Conservation (phyloP, 2,113 vertebrate genomes). For the Menidia beryllina region DNA sequence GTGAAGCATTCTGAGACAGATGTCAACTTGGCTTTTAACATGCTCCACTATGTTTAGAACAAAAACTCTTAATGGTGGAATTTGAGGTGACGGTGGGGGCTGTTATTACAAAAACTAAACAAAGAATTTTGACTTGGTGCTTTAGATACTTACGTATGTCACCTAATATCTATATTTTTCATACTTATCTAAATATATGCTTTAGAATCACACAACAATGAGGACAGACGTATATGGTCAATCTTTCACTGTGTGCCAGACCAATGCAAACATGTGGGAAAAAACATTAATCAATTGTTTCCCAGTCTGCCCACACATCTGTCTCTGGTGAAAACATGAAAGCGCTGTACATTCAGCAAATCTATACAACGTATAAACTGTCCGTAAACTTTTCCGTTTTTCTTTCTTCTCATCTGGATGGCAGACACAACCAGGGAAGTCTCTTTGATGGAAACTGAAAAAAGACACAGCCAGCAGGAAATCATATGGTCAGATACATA, state of each 20-base stretch:
- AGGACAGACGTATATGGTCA: conserved; percentile 20
- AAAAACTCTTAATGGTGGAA: not conserved
- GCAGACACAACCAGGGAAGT: not conserved
- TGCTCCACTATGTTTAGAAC: conserved; percentile 41
- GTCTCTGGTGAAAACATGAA: conserved; percentile 51
- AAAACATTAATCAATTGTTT: conserved; percentile 54
- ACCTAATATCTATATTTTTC: conserved; percentile 15
- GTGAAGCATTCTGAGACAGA: conserved; percentile 21
- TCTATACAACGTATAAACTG: not conserved
- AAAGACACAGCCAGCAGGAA: too few relatives aligned
- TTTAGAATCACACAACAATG: conserved; percentile 41
- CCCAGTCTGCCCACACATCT: conserved; percentile 60
- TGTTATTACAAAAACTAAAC: conserved; percentile 3
- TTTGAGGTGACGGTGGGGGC: not conserved
- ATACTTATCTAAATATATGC: conserved; percentile 25
- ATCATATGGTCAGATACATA: too few relatives aligned
- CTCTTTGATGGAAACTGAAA: too few relatives aligned
- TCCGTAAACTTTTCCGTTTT: not conserved
- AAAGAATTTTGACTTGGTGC: conserved; percentile 1
- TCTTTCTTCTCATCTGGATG: too few relatives aligned
- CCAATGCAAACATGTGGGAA: conserved; percentile 44
- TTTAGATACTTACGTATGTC: conserved; percentile 9
- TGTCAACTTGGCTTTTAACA: conserved; percentile 59
- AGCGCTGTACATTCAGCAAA: not conserved
- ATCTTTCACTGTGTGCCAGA: conserved; percentile 34